Evolutionary conservation across 2,888 invertebrate genomes (phyloP).

Genomic region (Chironomus riparius): DNA sequence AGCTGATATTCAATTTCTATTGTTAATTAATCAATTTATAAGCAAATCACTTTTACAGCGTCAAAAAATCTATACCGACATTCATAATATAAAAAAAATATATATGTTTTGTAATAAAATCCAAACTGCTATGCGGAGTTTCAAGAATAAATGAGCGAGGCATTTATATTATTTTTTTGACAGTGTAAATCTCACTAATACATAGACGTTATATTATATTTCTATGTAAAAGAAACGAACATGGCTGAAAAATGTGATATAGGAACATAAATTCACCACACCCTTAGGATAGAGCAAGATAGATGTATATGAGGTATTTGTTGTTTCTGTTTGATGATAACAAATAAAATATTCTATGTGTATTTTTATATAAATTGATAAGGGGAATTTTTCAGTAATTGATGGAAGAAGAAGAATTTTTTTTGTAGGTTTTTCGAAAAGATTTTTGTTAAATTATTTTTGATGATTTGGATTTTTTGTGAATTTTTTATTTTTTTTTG

Average conservation of each 20-base stretch:
- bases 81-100: background rate
- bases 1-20: constrained; percentile 4
- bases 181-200: constrained; percentile 14
- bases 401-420: no score
- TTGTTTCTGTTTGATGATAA: no score
- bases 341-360: no score
- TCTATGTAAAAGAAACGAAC: background rate
- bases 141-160: background rate
- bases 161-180: background rate
- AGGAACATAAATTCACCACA: background rate
- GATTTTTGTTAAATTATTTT: background rate
- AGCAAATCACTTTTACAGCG: constrained; percentile 18
- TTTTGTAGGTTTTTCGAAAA: background rate
- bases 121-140: background rate
- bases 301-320: background rate
- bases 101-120: constrained; percentile 6
- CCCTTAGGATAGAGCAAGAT: background rate
- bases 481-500: no score
- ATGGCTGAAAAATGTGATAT: constrained; percentile 7
- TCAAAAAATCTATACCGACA: constrained; percentile 1
- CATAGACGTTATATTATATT: background rate
- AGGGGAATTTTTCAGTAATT: background rate
- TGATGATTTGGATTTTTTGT: background rate
- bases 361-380: background rate
- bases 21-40: constrained; percentile 19